Evolutionary conservation across 2,888 invertebrate genomes (phyloP), one percentile per base, ranked within the genome.

Genomic region (Yponomeuta cagnagella): DNA sequence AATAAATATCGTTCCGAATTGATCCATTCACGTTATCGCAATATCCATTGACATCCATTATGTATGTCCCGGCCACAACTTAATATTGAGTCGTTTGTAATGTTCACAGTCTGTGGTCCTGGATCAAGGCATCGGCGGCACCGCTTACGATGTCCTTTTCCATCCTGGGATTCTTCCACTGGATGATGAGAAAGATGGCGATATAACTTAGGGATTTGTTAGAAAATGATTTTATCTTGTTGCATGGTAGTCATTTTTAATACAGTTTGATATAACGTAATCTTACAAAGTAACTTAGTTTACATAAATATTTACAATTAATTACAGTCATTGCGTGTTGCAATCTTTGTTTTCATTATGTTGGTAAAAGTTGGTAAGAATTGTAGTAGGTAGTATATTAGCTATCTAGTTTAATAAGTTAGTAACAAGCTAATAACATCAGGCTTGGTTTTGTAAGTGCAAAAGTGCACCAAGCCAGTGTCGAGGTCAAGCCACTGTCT

Each of bases 71-170:
- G 43, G 5, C 43, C 8, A 8, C 43, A 6, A 0, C 8, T 43
- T 58, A 58, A 58, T 15, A 8, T 58, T 58, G 52, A 1, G 15
- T 58, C 4, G 15, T 58, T 15, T 58, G 15, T 58, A 2, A 73
- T 72, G 76, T 82, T 91, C 92, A 72, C 89, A 96, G 96, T 79
- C 80, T 96, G 23, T 94, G 95, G 94, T 94, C 94, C 71, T 96
- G 96, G 96, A 89, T 96, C 72, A 95, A 94, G 85, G 96, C 96
- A 10, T 95, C 96, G 3, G 94, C 94, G 23, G 92, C 96, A 71
- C 97, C 97, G n/a, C 85, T 97, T n/a, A 93, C 94, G 70, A 96
- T 96, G 90, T 97, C 97, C 0, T 95, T 97, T 78, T 91, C 94
- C 0, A 94, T 97, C 72, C 88, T 97, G 72, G 94, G 93, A 63